These are phyloP conservation scores for Phlogophora meticulosa DNA, from an alignment of 2,888 invertebrate genomes.

Conservation along the genomic window DNA sequence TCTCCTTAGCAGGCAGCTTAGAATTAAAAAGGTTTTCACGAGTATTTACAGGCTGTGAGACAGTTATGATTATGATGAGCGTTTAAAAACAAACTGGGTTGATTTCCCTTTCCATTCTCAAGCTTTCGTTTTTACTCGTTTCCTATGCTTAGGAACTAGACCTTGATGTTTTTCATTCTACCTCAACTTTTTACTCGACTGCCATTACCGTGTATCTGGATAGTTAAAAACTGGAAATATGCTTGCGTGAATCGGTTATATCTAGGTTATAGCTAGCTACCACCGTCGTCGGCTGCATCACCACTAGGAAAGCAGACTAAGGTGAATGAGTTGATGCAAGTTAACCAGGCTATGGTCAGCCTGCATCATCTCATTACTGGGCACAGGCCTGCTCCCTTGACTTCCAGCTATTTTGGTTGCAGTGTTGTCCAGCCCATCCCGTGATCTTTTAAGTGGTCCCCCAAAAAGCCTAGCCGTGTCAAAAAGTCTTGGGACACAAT, in stretches of 20 bases:
- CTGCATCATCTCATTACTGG: neutral
- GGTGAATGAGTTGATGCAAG: neutral
- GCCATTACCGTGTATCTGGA: no score
- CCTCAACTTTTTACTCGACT: neutral
- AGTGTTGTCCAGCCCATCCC: neutral
- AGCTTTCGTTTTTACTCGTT: constrained; percentile 12
- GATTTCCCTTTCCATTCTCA: constrained; percentile 21
- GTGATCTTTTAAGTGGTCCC: neutral
- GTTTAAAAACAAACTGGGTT: constrained; percentile 16
- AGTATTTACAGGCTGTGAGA: constrained; percentile 24
- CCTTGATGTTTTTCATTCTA: neutral
- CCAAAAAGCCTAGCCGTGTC: neutral
- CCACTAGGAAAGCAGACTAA: no score
- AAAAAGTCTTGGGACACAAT: neutral
- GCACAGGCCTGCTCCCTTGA: neutral
- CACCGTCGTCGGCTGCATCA: neutral
- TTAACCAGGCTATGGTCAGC: neutral
- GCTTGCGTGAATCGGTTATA: neutral
- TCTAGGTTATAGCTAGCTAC: neutral
- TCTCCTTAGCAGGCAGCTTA: constrained; percentile 14
- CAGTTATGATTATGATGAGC: constrained; percentile 16
- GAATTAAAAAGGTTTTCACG: constrained; percentile 16
- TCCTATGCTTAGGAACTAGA: neutral
- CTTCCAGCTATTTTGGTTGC: neutral
- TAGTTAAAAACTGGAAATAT: no score